Percentiles rank a stretch among this genome's conserved stretches.
phyloP scores from a whole-genome alignment of 2,113 vertebrate species.

The Lepus timidus region DNA sequence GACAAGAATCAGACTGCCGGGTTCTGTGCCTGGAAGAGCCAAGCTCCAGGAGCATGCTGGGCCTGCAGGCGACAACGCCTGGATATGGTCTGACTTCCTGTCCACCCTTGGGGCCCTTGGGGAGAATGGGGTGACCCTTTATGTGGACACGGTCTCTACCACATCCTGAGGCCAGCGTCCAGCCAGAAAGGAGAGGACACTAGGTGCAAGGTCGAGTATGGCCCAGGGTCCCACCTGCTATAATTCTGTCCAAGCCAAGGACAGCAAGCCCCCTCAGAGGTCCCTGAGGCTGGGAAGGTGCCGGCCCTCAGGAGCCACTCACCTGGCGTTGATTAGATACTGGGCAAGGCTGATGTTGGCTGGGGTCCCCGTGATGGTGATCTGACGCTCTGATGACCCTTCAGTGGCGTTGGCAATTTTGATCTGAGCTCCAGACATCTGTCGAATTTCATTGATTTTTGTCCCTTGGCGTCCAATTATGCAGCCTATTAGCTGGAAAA shows the following conservation, averaged over 20 bases:
- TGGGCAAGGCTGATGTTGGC: conserved; percentile 99
- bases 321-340: conserved; percentile 99
- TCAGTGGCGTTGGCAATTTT: conserved; percentile 99
- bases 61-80: background rate
- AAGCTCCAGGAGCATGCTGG: background rate
- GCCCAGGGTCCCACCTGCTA: too few species aligned
- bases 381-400: conserved; percentile 98
- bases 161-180: background rate
- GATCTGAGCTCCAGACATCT: conserved; percentile 99
- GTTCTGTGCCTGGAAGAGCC: background rate
- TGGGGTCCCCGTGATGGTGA: conserved; percentile 98
- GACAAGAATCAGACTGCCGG: too few species aligned
- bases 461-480: conserved; percentile 99
- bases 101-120: too few species aligned
- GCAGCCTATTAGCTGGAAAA: conserved; percentile 98
- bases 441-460: conserved; percentile 99
- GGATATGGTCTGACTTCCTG: background rate
- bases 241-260: background rate
- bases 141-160: background rate
- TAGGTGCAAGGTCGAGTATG: rapidly evolving
- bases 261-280: background rate
- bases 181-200: background rate
- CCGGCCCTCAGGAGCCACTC: conserved; percentile 45
- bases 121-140: background rate
- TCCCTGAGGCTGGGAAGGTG: rapidly evolving